These are phyloP conservation scores for Ahaetulla prasina DNA, from an alignment of 2,113 vertebrate genomes.

Conservation along the genomic window DNA sequence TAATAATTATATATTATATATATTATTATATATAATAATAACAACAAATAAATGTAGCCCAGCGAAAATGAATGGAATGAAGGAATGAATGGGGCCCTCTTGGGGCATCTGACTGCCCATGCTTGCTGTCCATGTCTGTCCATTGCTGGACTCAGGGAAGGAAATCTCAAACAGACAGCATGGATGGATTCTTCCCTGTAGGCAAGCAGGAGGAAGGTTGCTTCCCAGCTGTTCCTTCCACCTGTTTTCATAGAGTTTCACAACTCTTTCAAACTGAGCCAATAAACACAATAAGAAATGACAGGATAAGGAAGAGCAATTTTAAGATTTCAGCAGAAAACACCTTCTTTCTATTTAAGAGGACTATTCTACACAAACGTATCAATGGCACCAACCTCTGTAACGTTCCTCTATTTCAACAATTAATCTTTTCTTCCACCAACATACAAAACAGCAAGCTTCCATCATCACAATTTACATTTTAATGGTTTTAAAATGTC, in stretches of 20 bases:
- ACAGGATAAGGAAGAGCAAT: not conserved
- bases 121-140: not conserved
- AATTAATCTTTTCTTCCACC: constrained; percentile 60
- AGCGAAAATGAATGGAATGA: not conserved
- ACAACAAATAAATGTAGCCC: not conserved
- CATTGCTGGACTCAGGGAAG: not conserved
- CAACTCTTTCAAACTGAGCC: not conserved
- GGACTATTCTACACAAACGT: constrained; percentile 60
- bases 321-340: constrained; percentile 47
- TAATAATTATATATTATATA: too few relatives aligned
- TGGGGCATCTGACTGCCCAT: not conserved
- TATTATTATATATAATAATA: too few relatives aligned
- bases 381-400: constrained; percentile 55
- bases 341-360: constrained; percentile 28
- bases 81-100: not conserved
- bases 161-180: not conserved
- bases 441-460: constrained; percentile 47
- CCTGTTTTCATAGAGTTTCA: not conserved
- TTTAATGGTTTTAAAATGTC: constrained; percentile 60
- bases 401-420: constrained; percentile 38
- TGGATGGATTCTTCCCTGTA: not conserved
- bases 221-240: not conserved
- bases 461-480: constrained; percentile 55
- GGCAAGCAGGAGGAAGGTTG: not conserved
- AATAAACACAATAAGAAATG: constrained; percentile 2